phyloP scores from a whole-genome alignment of 2,888 invertebrate genomes.

The Cremastobaeus sp. region DNA sequence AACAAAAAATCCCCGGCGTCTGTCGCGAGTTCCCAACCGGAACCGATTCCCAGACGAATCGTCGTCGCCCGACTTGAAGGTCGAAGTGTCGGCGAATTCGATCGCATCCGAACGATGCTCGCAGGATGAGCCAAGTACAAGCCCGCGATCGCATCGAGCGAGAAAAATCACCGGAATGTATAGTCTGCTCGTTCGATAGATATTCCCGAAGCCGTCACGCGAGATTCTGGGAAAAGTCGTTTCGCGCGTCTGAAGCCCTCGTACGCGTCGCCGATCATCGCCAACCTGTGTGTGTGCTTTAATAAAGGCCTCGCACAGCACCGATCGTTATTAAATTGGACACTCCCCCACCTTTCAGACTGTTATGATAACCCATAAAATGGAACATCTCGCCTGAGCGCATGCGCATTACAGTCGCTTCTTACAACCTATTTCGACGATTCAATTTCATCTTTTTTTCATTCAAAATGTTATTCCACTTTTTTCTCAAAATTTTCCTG shows the following conservation, averaged over 20 bases:
- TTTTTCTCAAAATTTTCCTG: too few relatives aligned
- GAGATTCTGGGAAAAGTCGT: conserved; percentile 77
- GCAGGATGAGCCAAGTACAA: too few relatives aligned
- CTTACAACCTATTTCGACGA: too few relatives aligned
- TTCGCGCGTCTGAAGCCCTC: conserved; percentile 71
- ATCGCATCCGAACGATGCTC: background rate
- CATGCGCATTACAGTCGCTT: conserved; percentile 75
- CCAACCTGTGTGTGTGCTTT: conserved; percentile 69
- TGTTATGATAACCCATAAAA: conserved; percentile 77
- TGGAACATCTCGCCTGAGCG: conserved; percentile 75
- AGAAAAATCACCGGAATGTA: conserved; percentile 28
- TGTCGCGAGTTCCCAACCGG: conserved; percentile 36
- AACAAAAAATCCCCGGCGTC: conserved; percentile 25
- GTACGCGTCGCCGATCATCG: conserved; percentile 46
- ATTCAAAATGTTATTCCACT: too few relatives aligned
- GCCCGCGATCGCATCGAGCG: conserved; percentile 11
- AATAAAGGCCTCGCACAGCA: conserved; percentile 76
- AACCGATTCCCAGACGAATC: conserved; percentile 59
- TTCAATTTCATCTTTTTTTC: background rate
- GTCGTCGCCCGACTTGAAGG: conserved; percentile 26
- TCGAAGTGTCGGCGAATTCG: background rate
- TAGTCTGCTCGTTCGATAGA: conserved; percentile 70
- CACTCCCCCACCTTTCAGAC: conserved; percentile 70
- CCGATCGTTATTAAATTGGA: conserved; percentile 78
- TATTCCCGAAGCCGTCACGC: conserved; percentile 75